Conservation (phyloP, 2,113 vertebrate species). For the Macquaria australasica region DNA sequence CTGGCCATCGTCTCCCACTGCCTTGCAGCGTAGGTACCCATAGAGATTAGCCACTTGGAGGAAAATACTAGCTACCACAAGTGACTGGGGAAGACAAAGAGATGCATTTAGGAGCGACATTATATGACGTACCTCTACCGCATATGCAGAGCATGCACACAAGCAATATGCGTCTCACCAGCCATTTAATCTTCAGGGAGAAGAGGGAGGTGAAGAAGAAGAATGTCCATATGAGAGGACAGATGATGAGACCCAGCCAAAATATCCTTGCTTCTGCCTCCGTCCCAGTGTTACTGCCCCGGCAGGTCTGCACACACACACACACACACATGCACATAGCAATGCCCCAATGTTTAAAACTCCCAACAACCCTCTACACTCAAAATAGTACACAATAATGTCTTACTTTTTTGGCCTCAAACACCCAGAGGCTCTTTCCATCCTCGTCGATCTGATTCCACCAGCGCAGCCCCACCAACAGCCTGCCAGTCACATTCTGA, state of each 20-base stretch:
- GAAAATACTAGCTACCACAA: constrained; percentile 89
- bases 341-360: not conserved
- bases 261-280: constrained; percentile 91
- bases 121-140: not conserved
- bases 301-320: constrained; percentile 13
- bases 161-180: constrained; percentile 49
- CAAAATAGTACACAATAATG: not conserved
- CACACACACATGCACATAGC: not conserved
- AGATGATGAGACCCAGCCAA: constrained; percentile 86
- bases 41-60: constrained; percentile 91
- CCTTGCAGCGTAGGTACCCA: constrained; percentile 90
- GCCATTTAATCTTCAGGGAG: constrained; percentile 78
- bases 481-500: constrained; percentile 90
- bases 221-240: constrained; percentile 80
- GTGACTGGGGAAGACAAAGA: constrained; percentile 78
- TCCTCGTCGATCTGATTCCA: constrained; percentile 95
- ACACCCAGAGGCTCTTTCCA: constrained; percentile 91
- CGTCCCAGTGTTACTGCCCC: constrained; percentile 69
- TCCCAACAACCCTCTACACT: not conserved
- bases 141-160: not conserved
- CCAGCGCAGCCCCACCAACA: constrained; percentile 91
- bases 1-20: constrained; percentile 79
- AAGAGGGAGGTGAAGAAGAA: constrained; percentile 78
- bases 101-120: constrained; percentile 2
- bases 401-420: constrained; percentile 89